Evolutionary conservation across 2,113 vertebrate species (phyloP).

Genomic region (Chinchilla lanigera): DNA sequence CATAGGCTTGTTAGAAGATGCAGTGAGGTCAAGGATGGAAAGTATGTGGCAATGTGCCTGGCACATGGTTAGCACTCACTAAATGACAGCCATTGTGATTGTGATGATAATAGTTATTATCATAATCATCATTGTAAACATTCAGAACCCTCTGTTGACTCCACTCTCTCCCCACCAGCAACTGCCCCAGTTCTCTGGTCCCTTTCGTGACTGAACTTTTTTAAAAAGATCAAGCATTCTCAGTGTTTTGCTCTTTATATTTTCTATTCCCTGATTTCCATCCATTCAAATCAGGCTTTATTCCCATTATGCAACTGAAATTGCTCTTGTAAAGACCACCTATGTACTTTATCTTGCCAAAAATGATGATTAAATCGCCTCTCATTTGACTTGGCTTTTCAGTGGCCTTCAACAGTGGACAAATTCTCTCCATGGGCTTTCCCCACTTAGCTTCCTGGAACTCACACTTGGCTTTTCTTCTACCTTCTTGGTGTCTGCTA

Average conservation of each 20-base stretch:
- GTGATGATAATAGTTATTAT: not conserved
- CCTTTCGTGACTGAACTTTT: not conserved
- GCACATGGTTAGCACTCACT: not conserved
- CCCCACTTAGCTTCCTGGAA: not conserved
- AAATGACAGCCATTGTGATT: not conserved
- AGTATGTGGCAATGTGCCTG: not conserved
- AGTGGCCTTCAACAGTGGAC: not conserved
- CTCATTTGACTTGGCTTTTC: not conserved
- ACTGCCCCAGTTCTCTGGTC: not conserved
- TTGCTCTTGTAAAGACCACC: slow-evolving; percentile 33
- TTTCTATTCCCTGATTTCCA: not conserved
- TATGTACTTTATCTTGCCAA: slow-evolving; percentile 23
- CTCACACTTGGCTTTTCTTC: not conserved
- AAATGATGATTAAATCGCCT: slow-evolving; percentile 19
- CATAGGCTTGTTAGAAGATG: not conserved
- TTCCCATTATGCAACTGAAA: slow-evolving; percentile 34
- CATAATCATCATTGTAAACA: not conserved
- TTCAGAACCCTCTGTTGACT: not conserved
- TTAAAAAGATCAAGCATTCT: not conserved
- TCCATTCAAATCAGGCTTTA: slow-evolving; percentile 29
- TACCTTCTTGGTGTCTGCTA: not conserved
- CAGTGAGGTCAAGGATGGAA: not conserved
- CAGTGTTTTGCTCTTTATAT: not conserved
- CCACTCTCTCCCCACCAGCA: not conserved
- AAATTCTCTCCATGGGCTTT: not conserved